These are phyloP conservation scores for Tadarida brasiliensis DNA, from an alignment of 2,797 vertebrate genomes.

Conservation along the genomic window DNA sequence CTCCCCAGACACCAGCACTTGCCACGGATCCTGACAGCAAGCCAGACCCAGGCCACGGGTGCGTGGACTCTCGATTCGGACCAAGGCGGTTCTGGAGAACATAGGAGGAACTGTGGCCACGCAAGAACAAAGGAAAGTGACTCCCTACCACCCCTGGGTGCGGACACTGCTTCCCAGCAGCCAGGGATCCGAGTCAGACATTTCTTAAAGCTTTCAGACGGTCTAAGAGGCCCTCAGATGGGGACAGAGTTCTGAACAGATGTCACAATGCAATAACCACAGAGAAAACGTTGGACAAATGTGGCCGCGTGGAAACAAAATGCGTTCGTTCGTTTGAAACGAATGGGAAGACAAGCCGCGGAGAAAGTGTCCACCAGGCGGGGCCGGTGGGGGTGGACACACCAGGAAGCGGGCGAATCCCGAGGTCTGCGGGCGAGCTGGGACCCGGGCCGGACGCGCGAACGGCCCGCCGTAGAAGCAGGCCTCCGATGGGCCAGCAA, in stretches of 20 bases:
- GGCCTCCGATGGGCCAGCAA: too few species aligned
- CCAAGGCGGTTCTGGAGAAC: background rate
- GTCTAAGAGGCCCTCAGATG: background rate
- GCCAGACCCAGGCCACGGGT: accelerated
- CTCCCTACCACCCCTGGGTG: accelerated
- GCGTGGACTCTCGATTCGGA: too few species aligned
- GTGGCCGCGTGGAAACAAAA: background rate
- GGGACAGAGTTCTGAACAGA: background rate
- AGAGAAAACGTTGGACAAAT: background rate
- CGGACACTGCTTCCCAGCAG: background rate
- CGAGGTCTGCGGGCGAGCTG: too few species aligned
- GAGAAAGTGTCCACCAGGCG: background rate
- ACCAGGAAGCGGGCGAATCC: too few species aligned
- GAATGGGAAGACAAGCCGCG: background rate
- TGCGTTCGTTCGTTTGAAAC: background rate
- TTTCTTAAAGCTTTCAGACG: background rate
- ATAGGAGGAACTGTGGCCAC: accelerated
- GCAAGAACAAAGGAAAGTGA: accelerated
- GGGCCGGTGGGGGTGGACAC: too few species aligned
- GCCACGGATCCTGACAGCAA: accelerated
- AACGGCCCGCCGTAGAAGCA: too few species aligned
- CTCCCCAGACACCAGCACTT: accelerated
- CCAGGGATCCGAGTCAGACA: background rate
- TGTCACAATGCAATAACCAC: background rate
- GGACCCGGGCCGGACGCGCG: too few species aligned